Base-by-base conservation (phyloP, 2,888 invertebrate genomes). In the Neocrepidodera transversa region DNA sequence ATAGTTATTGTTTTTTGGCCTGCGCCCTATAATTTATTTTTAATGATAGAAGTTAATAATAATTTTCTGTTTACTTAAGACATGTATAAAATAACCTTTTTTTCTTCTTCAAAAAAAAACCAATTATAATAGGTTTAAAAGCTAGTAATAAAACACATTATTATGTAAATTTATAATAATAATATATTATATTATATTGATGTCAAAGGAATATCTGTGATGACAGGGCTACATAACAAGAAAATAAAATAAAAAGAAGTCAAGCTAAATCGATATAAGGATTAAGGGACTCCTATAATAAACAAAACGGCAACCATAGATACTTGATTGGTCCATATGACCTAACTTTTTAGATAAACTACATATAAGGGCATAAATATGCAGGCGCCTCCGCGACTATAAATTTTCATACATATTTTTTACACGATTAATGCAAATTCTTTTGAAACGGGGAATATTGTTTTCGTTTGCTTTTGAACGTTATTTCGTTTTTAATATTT, bases 281-380 rank as follows among this genome's bases (percentile, higher is more conserved):
- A 62, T 68, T 64, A 62, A 63, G 35, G 35, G 20, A 35, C 32
- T 11, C 18, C 13, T 18, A 32, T 13, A 32, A 67, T 71, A 71
- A 71, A 71, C 69, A 69, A 68, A 64, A 60, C 60, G 57, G 58
- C 63, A 56, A 50, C 63, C 63, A 62, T 61, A 64, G 63, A 65
- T 69, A 66, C 68, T 66, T 70, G 63, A 58, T 58, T 48, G 58
- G 55, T 54, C 50, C 50, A 50, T 60, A 49, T 67, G 61, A 63
- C 63, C 67, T 64, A 66, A 67, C 68, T 65, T 68, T 70, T 70
- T 68, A 72, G 70, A 72, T 72, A 72, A 70, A 73, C 71, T 71
- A 68, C 71, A 72, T 72, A 72, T 71, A 70, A 72, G 71, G 67
- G 68, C 68, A 72, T 74, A 71, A 72, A 74, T 72, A 73, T 74